Base-by-base conservation (phyloP, 2,113 vertebrate species). In the Xerus inauris region DNA sequence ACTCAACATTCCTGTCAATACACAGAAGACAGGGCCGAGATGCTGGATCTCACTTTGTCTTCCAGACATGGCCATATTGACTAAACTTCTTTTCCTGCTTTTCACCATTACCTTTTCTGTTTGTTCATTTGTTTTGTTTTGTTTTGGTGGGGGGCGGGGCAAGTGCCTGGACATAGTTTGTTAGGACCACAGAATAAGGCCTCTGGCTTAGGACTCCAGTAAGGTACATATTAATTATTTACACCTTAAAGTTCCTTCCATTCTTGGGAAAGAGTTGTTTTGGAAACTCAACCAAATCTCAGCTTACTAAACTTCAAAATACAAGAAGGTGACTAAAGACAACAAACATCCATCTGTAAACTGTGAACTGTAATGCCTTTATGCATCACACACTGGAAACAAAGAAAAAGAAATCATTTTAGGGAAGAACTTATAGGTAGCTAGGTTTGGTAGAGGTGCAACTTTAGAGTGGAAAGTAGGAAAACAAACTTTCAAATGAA, bases 281-380 rank as follows among this genome's bases (percentile, higher is more conserved):
- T 57, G 0, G 69, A 51, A 57, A 16, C 57, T 59, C 89, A 92
- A 83, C 40, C 42, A 89, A 77, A 84, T 87, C 19, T 83, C 57
- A 80, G 42, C 19, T 83, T 86, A 81, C 26, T 26, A 87, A 8
- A 86, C 38, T 92, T 96, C n/a, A 92, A 57, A 96, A 96, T 89
- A 79, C 35, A 86, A 77, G 28, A 94, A 88, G 51, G 51, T 88
- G 51, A 94, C 87, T 65, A 40, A 87, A 73, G 85, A 87, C 14
- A 72, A 20, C 26, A 75, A 93, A n/a, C n/a, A 40, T 22, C 6
- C 12, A 80, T 16, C 35, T 42, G 42, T 65, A 13, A 59, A 40
- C 51, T 51, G 51, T 82, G 81, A 87, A 86, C 8, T 12, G 9
- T 77, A 9, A 9, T 40, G 22, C 32, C 32, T 85, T 85, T 91